A percentile compares a stretch with the other conserved stretches of the same genome.
These are phyloP conservation scores for Nyctibius grandis DNA, from an alignment of 2,797 vertebrate species.

Conservation along the genomic window DNA sequence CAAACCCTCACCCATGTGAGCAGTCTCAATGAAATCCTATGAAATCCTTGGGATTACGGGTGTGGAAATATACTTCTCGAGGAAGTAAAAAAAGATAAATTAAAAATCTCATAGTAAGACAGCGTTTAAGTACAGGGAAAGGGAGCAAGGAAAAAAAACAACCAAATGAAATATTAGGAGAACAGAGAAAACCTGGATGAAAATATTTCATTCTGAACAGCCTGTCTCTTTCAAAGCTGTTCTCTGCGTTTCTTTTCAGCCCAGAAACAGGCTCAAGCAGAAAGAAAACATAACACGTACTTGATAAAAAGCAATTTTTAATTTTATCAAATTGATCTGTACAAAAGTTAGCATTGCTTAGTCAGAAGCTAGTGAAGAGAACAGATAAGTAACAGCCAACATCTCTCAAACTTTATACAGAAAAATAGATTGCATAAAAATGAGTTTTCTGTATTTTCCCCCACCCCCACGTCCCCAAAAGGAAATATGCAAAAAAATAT, in stretches of 20 bases:
- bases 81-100: not conserved
- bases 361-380: conserved; percentile 85
- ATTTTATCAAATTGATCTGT: conserved; percentile 85
- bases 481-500: conserved; percentile 62
- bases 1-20: not conserved
- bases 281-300: conserved; percentile 7
- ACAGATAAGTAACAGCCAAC: conserved; percentile 79
- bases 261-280: not conserved
- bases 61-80: not conserved
- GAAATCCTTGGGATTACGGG: not conserved
- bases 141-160: rapidly evolving
- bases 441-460: conserved; percentile 30
- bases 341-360: conserved; percentile 91
- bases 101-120: not conserved
- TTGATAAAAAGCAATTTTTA: conserved; percentile 78
- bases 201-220: not conserved
- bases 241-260: not conserved
- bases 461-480: conserved; percentile 4
- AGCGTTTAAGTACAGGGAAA: not conserved
- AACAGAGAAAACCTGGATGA: not conserved
- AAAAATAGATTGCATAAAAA: conserved; percentile 75
- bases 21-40: not conserved
- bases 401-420: conserved; percentile 72
- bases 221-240: not conserved
- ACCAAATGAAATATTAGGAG: not conserved